Conservation (phyloP, 2,113 vertebrate species). For the Apteryx owenii region DNA sequence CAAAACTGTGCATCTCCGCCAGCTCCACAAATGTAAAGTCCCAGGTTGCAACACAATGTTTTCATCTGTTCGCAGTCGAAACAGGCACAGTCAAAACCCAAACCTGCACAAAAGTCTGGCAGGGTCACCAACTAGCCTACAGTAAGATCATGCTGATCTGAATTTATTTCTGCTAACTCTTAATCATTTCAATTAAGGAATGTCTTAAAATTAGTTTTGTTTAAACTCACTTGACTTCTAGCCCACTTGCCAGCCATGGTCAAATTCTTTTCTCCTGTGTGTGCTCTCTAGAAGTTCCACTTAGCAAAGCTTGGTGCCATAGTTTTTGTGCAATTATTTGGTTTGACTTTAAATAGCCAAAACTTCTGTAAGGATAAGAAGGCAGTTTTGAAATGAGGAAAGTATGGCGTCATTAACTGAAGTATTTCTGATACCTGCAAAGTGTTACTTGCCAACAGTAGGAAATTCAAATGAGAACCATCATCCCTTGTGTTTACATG, state of each 20-base stretch:
- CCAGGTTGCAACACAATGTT: conserved; percentile 93
- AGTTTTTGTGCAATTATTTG: conserved; percentile 24
- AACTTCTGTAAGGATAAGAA: background rate
- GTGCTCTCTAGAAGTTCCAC: conserved; percentile 23
- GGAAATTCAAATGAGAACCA: background rate
- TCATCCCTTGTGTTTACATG: conserved; percentile 61
- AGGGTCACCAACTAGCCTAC: conserved; percentile 65
- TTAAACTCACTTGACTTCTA: conserved; percentile 7
- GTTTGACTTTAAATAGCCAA: conserved; percentile 11
- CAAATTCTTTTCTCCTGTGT: conserved; percentile 1
- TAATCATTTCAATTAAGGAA: conserved; percentile 63
- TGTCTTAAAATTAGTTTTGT: conserved; percentile 50
- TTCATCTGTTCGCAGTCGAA: conserved; percentile 95
- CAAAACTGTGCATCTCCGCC: conserved; percentile 95
- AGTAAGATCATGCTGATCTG: conserved; percentile 52
- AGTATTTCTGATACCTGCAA: conserved; percentile 49
- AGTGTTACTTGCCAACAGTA: conserved; percentile 40
- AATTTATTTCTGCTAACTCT: background rate
- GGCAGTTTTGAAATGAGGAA: background rate
- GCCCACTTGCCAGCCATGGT: background rate
- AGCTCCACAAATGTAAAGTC: conserved; percentile 95
- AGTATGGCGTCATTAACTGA: background rate
- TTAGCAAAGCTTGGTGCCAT: conserved; percentile 40
- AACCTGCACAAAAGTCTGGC: conserved; percentile 93
- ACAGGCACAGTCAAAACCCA: conserved; percentile 97